Conservation (phyloP, 2,113 vertebrate genomes). For the Rallus limicola region DNA sequence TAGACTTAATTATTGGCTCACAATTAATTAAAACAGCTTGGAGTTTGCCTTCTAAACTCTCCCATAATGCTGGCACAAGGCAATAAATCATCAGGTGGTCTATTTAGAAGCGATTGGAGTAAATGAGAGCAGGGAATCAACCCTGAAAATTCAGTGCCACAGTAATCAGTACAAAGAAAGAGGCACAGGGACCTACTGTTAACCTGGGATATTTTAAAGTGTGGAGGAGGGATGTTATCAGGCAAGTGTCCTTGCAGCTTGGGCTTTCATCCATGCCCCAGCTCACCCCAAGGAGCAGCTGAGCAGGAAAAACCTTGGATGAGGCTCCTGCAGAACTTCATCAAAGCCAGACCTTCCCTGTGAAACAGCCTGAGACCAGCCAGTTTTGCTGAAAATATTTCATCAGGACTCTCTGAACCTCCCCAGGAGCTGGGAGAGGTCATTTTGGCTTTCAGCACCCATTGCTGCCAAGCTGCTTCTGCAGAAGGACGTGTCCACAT, state of each 20-base stretch:
- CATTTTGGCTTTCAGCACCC: rapidly evolving
- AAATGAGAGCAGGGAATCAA: neutral
- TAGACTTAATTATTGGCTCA: neutral
- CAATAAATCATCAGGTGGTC: neutral
- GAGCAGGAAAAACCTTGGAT: neutral
- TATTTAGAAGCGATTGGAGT: neutral
- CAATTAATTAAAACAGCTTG: neutral
- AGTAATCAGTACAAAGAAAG: neutral
- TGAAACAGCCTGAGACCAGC: neutral
- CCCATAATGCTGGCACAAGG: neutral
- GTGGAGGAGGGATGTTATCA: neutral
- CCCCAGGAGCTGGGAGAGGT: neutral
- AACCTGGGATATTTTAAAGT: neutral
- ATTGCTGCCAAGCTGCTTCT: neutral
- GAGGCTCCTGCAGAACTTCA: neutral
- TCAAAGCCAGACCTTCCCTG: neutral
- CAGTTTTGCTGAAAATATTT: rapidly evolving
- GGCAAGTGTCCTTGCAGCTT: neutral
- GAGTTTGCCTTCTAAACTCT: neutral
- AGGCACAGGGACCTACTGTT: rapidly evolving
- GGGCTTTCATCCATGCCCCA: neutral
- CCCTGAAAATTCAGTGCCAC: neutral
- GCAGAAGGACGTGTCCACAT: rapidly evolving
- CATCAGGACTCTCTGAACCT: neutral
- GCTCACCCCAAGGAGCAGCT: neutral